phyloP scores from a whole-genome alignment of 2,888 invertebrate genomes.

The Sesia apiformis region DNA sequence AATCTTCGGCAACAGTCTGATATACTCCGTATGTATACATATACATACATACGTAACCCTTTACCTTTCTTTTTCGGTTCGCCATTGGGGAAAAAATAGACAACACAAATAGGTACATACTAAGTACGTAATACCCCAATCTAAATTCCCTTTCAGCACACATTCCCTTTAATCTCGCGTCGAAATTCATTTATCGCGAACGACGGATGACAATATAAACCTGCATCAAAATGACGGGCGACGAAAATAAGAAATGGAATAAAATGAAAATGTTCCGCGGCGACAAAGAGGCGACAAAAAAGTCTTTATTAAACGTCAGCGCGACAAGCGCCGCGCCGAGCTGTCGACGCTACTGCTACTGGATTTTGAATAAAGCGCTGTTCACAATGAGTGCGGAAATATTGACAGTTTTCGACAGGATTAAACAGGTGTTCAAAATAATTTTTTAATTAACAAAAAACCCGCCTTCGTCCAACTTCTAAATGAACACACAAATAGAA shows the following conservation, averaged over 20 bases:
- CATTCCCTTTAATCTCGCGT: not conserved
- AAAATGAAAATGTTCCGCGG: not conserved
- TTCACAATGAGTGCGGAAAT: too few relatives aligned
- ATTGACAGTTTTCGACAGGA: too few relatives aligned
- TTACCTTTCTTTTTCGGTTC: not conserved
- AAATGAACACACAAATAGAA: too few relatives aligned
- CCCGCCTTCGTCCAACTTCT: too few relatives aligned
- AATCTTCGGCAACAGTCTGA: too few relatives aligned
- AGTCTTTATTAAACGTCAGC: constrained; percentile 2
- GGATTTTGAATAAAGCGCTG: not conserved
- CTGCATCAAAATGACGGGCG: constrained; percentile 2
- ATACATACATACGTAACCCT: too few relatives aligned
- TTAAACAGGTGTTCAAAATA: too few relatives aligned
- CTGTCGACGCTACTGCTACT: not conserved
- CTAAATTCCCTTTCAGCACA: not conserved
- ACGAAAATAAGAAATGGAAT: constrained; percentile 5
- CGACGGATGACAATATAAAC: constrained; percentile 2
- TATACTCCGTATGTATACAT: not conserved
- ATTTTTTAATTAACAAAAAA: too few relatives aligned
- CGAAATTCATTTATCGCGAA: constrained; percentile 1
- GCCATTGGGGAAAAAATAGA: too few relatives aligned
- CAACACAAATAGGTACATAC: too few relatives aligned
- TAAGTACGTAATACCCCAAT: not conserved
- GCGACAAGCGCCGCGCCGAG: not conserved
- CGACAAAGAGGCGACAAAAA: not conserved